Percentiles rank a stretch among this genome's conserved stretches.
phyloP scores from a whole-genome alignment of 2,888 invertebrate genomes.

The Polymixis flavicincta region DNA sequence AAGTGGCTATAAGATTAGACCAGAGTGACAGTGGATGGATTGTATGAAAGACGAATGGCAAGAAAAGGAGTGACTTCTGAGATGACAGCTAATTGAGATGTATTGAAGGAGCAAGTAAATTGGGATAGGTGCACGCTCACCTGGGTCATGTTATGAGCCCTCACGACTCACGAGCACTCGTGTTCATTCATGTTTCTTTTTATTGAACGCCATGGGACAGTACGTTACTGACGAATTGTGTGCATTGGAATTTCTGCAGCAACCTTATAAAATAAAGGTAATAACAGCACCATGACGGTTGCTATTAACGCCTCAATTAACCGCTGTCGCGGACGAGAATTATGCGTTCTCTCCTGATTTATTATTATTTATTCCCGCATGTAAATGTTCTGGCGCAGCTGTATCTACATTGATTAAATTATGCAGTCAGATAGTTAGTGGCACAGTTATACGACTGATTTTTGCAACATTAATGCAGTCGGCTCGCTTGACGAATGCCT shows the following conservation, averaged over 20 bases:
- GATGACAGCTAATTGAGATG: not conserved
- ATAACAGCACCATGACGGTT: slow-evolving; percentile 60
- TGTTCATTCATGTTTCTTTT: not conserved
- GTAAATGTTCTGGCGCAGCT: slow-evolving; percentile 59
- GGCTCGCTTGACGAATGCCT: slow-evolving; percentile 33
- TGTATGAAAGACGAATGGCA: not conserved
- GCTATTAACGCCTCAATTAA: slow-evolving; percentile 76
- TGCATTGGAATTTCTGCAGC: slow-evolving; percentile 15
- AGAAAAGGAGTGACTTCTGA: not conserved
- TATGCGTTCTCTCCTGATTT: slow-evolving; percentile 64
- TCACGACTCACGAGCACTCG: not conserved
- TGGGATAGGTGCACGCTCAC: not conserved
- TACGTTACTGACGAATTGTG: not conserved
- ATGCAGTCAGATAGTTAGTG: slow-evolving; percentile 67
- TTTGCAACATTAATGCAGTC: slow-evolving; percentile 56
- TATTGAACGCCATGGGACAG: not conserved
- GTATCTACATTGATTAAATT: slow-evolving; percentile 54
- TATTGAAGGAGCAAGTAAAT: not conserved
- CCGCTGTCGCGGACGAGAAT: slow-evolving; percentile 64
- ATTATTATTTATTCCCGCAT: slow-evolving; percentile 65
- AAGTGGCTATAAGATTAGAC: not conserved
- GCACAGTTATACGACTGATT: slow-evolving; percentile 57
- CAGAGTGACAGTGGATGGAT: not conserved
- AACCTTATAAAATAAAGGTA: not conserved
- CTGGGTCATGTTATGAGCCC: not conserved